Base-by-base conservation (phyloP, 2,797 vertebrate species). In the Sitta carolinensis region DNA sequence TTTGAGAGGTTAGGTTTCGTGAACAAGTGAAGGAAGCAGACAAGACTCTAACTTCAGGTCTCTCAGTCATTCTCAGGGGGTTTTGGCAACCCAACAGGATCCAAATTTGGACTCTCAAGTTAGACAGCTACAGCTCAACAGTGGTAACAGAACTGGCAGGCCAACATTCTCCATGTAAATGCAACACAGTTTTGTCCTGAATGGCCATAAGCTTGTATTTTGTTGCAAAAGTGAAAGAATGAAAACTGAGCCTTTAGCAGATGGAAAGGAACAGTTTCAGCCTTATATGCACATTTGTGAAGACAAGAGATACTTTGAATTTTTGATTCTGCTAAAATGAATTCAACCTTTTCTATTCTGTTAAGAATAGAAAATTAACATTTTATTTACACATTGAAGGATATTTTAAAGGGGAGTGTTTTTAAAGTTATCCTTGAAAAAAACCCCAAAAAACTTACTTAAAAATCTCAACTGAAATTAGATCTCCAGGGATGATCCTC, bases 261-360 rank as follows among this genome's bases (percentile, higher is more conserved):
- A 78, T 47, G 62, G 47, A 90, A 89, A 68, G 32, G 38, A 93
- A 72, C 14, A 84, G 58, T 84, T 75, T 89, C 81, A 84, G 42
- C 69, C 62, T 89, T 68, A 87, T 10, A 9, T 1, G 3, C 10
- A 10, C 22, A 27, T 70, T 67, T 77, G 23, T 63, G 40, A 89
- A 80, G 68, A 76, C 66, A 80, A 51, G 43, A 85, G n/a, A 84
- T 36, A 40, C 52, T 94, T 4, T 79, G 63, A 84, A 76, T 73
- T 84, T 93, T 73, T 76, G 47, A 93, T 89, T 48, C 54, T 76
- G 70, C n/a, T 72, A 64, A 87, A 57, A 87, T 29, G 63, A 95
- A 92, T 51, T 57, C 81, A 93, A 82, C 30, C 34, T 72, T 47
- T 93, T 47, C 62, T 69, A 16, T 66, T 82, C 50, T 69, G 34